Conservation (phyloP, 2,797 vertebrate genomes). For the Diceros bicornis region DNA sequence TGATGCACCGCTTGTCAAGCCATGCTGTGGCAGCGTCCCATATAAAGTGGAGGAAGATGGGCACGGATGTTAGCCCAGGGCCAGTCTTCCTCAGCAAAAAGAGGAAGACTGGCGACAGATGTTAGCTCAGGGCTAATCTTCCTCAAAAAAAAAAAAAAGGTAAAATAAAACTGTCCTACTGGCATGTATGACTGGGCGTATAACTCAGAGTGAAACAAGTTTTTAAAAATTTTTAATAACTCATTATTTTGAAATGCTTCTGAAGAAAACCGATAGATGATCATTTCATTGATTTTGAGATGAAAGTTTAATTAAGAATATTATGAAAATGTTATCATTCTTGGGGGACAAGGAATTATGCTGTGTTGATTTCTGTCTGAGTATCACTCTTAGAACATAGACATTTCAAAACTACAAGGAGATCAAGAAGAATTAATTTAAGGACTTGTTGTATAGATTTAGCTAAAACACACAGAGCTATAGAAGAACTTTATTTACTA, state of each 20-base stretch:
- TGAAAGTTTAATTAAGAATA: constrained; percentile 64
- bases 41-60: too few species aligned
- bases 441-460: neutral
- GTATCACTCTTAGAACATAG: neutral
- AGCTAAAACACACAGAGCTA: neutral
- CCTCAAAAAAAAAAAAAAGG: neutral
- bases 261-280: constrained; percentile 56
- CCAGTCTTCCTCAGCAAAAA: too few species aligned
- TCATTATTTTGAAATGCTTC: constrained; percentile 52
- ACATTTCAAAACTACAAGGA: neutral
- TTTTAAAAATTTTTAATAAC: constrained; percentile 70
- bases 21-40: too few species aligned
- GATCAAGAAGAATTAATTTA: neutral
- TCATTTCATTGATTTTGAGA: constrained; percentile 60
- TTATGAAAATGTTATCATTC: constrained; percentile 53
- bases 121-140: too few species aligned
- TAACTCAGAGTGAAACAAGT: constrained; percentile 67
- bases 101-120: too few species aligned
- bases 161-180: constrained; percentile 16
- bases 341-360: neutral
- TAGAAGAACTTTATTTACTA: neutral
- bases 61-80: too few species aligned
- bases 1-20: too few species aligned
- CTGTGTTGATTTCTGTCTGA: neutral
- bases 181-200: neutral